Evolutionary conservation across 1,140 invertebrate genomes (phyloP), one percentile per base, ranked within the genome.

Genomic region (Acromyrmex heyeri): DNA sequence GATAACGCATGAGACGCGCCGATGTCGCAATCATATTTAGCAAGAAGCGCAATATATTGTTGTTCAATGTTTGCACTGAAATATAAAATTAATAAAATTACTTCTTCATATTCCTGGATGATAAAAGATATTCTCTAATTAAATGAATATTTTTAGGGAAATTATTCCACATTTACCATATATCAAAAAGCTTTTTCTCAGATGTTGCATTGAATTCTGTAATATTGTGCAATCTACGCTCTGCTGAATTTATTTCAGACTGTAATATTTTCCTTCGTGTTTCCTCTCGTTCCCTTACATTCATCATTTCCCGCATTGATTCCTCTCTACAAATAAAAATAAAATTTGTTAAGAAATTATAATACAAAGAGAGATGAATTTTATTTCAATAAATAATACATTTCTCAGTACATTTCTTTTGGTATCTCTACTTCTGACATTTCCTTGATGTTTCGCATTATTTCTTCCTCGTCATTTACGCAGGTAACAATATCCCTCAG

Each of bases 11-110:
- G 69, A 21, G 2, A 21, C 18, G 18, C 38, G 1, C 79, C 55
- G 1, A 83, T 75, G 16, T 83, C 69, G n/a, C 55, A 21, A 48
- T 83, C 79, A 0, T 83, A 83, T 62, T 83, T 73, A 62, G 69
- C 34, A 30, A 83, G 67, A 44, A 83, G 6, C 24, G 21, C 7
- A 30, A 12, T 18, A 27, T 75, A 62, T 48, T 83, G 12, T 16
- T 30, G 69, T 14, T 83, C 79, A 6, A 83, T 8, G 50, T 75
- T 10, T 8, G 69, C 24, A 4, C 79, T 83, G 10, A 61, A 83
- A 62, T 14, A 62, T 27, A 16, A 50, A 73, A 82, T 48, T n/a
- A 38, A 72, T 8, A 27, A 44, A 44, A 69, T 44, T 0, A 53
- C 16, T 34, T 34, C 0, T 55, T 3, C 5, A 50, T 55, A 38